phyloP scores from a whole-genome alignment of 2,888 invertebrate genomes.

The Drosophila fulvimacula region DNA sequence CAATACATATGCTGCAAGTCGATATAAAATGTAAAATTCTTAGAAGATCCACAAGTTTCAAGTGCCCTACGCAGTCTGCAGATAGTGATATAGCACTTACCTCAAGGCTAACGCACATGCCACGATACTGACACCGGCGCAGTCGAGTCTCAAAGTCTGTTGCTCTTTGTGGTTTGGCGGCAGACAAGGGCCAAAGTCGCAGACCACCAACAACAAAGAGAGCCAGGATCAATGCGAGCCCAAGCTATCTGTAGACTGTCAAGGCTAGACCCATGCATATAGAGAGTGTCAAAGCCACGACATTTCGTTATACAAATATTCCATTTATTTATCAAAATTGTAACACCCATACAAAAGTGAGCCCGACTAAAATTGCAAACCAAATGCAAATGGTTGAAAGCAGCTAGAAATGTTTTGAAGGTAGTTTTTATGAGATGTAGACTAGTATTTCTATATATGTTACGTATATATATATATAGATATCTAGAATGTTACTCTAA shows the following conservation, averaged over 20 bases:
- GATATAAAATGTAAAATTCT: neutral
- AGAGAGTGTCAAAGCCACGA: neutral
- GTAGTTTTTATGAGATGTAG: conserved; percentile 36
- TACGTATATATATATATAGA: neutral
- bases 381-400: conserved; percentile 26
- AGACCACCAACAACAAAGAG: conserved; percentile 31
- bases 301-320: conserved; percentile 49
- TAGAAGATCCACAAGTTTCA: neutral
- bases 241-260: conserved; percentile 3
- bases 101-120: conserved; percentile 1
- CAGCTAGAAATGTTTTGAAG: conserved; percentile 42
- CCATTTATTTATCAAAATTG: conserved; percentile 70
- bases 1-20: neutral
- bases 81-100: neutral
- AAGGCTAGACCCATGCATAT: conserved; percentile 5
- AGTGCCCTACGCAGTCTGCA: conserved; percentile 4
- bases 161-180: conserved; percentile 36
- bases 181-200: conserved; percentile 4
- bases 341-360: conserved; percentile 69
- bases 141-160: conserved; percentile 11
- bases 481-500: conserved; percentile 42
- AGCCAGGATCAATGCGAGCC: neutral
- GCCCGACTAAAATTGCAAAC: conserved; percentile 43
- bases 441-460: conserved; percentile 47
- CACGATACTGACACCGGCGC: conserved; percentile 29